Conservation (phyloP, 2,113 vertebrate species). For the Calidris pygmaea region DNA sequence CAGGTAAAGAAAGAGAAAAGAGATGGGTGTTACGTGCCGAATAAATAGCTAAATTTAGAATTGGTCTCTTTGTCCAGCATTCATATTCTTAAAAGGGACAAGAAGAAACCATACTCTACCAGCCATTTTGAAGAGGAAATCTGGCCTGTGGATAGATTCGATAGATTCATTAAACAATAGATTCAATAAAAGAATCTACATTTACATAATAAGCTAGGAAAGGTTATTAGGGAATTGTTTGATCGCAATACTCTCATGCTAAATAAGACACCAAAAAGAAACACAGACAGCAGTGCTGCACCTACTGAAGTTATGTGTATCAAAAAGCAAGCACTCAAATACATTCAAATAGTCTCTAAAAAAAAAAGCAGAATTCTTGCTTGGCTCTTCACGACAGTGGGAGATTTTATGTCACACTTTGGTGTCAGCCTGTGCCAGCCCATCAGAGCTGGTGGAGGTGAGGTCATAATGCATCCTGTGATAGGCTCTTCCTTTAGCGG, state of each 20-base stretch:
- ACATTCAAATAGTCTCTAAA: neutral
- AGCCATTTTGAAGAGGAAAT: neutral
- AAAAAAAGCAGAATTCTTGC: neutral
- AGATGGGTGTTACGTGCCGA: neutral
- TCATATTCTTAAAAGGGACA: neutral
- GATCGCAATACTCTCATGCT: neutral
- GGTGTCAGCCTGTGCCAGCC: neutral
- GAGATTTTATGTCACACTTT: neutral
- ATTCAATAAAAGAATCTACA: neutral
- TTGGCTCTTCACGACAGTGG: accelerated
- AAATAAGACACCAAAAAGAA: neutral
- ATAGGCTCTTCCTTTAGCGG: neutral
- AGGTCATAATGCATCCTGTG: accelerated
- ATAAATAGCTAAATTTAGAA: neutral
- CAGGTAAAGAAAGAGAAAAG: neutral
- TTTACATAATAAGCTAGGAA: neutral
- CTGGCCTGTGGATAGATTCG: neutral
- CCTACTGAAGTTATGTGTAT: accelerated
- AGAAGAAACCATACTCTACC: neutral
- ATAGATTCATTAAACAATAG: neutral
- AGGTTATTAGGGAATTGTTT: neutral
- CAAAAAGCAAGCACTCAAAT: neutral
- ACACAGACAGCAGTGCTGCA: accelerated
- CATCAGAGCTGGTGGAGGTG: neutral
- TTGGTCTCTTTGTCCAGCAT: neutral